Evolutionary conservation across 2,888 invertebrate species (phyloP), one percentile per base, ranked within the genome.

Genomic region (Linnaemya vulpina): DNA sequence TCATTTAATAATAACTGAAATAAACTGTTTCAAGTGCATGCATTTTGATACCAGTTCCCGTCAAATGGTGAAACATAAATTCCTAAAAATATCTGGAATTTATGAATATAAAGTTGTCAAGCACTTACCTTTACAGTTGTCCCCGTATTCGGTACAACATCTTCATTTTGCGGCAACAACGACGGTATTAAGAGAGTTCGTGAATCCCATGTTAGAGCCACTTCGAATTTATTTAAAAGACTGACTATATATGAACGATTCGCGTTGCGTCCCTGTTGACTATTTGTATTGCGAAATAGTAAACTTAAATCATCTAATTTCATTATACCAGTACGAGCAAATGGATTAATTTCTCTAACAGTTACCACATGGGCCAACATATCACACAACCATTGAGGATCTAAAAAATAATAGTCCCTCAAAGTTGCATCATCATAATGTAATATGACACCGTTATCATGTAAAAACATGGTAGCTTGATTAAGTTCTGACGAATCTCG

Each of bases 361-460:
- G 99, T 98, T 46, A 99, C 98, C 0, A 99, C 98, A 91, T 98
- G 98, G 0, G 99, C 98, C 51, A 99, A 92, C 94, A 99, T 97
- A 92, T 99, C 99, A 92, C 99, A 99, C 55, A 99, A 94, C 99
- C 99, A 99, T 92, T 99, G 99, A 0, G 99, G 99, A 92, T 98
- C 97, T 60, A 99, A 93, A 92, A 99, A 99, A 93, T 98, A 99
- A 68, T 98, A 94, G 93, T 99, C 98, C 90, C 97, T 96, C 2
- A 98, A 93, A 0, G 98, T 97, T 0, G 98, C 97, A 91, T 98
- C 98, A 89, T 98, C 98, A 89, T 98, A 98, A 92, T 98, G 98
- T 1, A 99, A 94, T 10, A 99, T 93, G 1, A 99, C 98, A 46
- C 97, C 99, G 92, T 99, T 99, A 90, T 99, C 99, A 90, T 99